A percentile compares a stretch with the other conserved stretches of the same genome.
Evolutionary conservation across 1,140 invertebrate species (phyloP).

Genomic region (Zaprionus africanus): DNA sequence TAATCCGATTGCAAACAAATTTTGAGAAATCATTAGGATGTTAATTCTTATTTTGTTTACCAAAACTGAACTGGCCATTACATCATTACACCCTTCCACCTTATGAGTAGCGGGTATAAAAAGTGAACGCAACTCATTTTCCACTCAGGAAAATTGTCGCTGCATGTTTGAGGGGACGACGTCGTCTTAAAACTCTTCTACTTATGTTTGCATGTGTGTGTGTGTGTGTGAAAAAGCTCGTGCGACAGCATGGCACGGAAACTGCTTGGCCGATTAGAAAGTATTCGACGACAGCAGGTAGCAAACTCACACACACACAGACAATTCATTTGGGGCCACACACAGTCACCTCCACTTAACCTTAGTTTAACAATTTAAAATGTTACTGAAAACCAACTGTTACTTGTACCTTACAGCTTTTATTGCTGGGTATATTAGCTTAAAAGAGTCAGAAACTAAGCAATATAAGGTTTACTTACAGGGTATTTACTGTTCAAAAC

Average conservation of each 20-base stretch:
- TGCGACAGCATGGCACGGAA: slow-evolving; percentile 1
- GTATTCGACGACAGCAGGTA: slow-evolving; percentile 37
- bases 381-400: background rate
- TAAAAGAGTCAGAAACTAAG: background rate
- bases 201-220: background rate
- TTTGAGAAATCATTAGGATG: too few relatives aligned
- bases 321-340: background rate
- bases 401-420: background rate
- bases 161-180: slow-evolving; percentile 55
- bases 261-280: slow-evolving; percentile 41
- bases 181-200: slow-evolving; percentile 22
- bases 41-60: too few relatives aligned
- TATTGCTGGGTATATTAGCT: background rate
- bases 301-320: background rate
- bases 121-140: slow-evolving; percentile 69
- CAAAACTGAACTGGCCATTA: too few relatives aligned
- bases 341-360: background rate
- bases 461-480: background rate
- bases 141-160: slow-evolving; percentile 75
- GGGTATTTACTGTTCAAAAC: background rate
- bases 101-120: background rate
- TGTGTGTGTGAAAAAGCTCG: background rate
- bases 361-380: background rate
- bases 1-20: too few relatives aligned
- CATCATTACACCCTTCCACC: too few relatives aligned